phyloP scores from a whole-genome alignment of 2,797 vertebrate species.

The Anguilla obscura region DNA sequence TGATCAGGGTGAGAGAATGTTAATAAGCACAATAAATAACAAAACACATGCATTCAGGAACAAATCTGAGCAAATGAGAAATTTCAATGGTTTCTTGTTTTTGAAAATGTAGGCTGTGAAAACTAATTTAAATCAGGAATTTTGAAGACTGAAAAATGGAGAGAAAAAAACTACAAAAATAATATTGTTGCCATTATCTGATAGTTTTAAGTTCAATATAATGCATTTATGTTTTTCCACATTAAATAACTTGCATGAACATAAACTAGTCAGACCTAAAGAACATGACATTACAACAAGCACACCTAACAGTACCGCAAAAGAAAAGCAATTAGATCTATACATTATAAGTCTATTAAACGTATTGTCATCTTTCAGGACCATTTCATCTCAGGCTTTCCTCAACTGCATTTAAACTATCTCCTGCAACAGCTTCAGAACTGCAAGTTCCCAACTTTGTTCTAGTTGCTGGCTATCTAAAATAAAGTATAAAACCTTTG shows the following conservation, averaged over 20 bases:
- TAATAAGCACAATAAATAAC: background rate
- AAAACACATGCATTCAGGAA: background rate
- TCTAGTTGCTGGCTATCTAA: background rate
- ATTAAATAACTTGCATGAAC: background rate
- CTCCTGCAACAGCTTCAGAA: background rate
- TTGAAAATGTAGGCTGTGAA: background rate
- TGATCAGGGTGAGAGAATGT: background rate
- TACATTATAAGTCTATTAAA: too few relatives aligned
- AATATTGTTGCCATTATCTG: background rate
- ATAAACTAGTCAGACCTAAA: background rate
- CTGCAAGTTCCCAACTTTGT: background rate
- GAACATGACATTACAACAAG: background rate
- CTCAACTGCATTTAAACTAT: background rate
- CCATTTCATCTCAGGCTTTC: background rate
- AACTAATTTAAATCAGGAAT: background rate
- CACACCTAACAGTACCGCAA: background rate
- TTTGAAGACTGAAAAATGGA: background rate
- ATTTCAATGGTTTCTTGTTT: background rate
- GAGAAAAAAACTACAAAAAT: background rate
- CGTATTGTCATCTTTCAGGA: background rate
- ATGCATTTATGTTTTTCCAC: background rate
- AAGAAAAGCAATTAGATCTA: background rate
- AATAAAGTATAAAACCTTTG: background rate
- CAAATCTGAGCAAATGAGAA: background rate
- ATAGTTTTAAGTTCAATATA: background rate